A percentile compares a stretch with the other conserved stretches of the same genome.
Conservation (phyloP, 35 echinoderm and acorn worm genomes). For the Strongylocentrotus purpuratus region DNA sequence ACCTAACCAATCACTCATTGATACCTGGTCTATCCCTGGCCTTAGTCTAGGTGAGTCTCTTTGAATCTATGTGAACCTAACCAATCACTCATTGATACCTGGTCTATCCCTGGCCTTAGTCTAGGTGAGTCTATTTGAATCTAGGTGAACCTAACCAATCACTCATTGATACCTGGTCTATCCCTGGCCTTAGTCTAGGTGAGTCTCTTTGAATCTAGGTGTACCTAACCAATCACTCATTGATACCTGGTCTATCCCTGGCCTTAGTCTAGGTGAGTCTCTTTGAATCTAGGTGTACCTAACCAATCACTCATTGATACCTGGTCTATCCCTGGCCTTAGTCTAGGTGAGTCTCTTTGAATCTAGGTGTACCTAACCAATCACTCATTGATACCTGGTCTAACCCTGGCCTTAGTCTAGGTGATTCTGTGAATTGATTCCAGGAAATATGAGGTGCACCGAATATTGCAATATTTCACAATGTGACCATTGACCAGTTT, state of each 20-base stretch:
- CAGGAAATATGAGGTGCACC: neutral
- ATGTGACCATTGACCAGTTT: no score
- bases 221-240: conserved; percentile 77
- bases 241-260: conserved; percentile 63
- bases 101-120: conserved; percentile 59
- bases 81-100: conserved; percentile 70
- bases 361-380: conserved; percentile 72
- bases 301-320: conserved; percentile 71
- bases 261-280: conserved; percentile 59
- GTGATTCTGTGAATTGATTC: conserved; percentile 48
- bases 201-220: conserved; percentile 52
- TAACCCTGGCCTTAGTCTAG: conserved; percentile 55
- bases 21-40: conserved; percentile 62
- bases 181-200: conserved; percentile 62
- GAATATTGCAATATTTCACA: no score
- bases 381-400: conserved; percentile 70
- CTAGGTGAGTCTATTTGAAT: conserved; percentile 54
- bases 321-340: conserved; percentile 62
- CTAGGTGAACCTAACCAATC: conserved; percentile 76
- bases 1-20: conserved; percentile 73
- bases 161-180: conserved; percentile 64
- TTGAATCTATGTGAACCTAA: conserved; percentile 65
- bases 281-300: conserved; percentile 64
- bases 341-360: conserved; percentile 54
- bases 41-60: conserved; percentile 56